Evolutionary conservation across 2,888 invertebrate genomes (phyloP).

Genomic region (Pyrrhia umbra): DNA sequence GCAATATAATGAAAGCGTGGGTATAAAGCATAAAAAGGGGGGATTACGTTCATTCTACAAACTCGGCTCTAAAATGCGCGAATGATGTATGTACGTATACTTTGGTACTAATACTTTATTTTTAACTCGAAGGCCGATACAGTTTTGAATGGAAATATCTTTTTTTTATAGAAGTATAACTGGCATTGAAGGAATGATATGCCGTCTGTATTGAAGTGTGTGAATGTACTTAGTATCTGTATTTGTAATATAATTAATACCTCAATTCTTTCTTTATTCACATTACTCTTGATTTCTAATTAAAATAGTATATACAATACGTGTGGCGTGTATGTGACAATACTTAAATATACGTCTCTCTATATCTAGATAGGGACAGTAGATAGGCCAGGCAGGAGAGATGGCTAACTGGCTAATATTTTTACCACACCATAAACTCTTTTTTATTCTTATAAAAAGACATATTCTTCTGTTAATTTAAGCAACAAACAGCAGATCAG

Average conservation of each 20-base stretch:
- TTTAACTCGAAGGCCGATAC: constrained; percentile 22
- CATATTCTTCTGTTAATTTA: too few species aligned
- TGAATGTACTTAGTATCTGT: not conserved
- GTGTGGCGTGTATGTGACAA: too few species aligned
- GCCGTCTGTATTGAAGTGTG: not conserved
- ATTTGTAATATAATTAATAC: not conserved
- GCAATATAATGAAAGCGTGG: constrained; percentile 13
- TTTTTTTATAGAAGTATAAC: constrained; percentile 18
- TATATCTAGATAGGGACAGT: too few species aligned
- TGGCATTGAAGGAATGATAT: not conserved
- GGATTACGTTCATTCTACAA: constrained; percentile 7
- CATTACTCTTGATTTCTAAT: too few species aligned
- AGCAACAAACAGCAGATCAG: too few species aligned
- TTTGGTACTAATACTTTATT: constrained; percentile 27
- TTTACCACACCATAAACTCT: too few species aligned
- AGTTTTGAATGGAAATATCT: constrained; percentile 2
- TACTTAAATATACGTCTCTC: too few species aligned
- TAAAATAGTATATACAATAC: too few species aligned
- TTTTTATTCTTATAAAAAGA: too few species aligned
- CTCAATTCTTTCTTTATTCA: too few species aligned
- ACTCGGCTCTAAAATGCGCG: not conserved
- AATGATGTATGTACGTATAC: constrained; percentile 30
- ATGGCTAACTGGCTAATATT: too few species aligned
- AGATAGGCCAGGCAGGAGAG: too few species aligned
- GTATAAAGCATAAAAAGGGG: not conserved